Base-by-base conservation (phyloP, 2,113 vertebrate species). In the Telmatochromis bifrenatus region DNA sequence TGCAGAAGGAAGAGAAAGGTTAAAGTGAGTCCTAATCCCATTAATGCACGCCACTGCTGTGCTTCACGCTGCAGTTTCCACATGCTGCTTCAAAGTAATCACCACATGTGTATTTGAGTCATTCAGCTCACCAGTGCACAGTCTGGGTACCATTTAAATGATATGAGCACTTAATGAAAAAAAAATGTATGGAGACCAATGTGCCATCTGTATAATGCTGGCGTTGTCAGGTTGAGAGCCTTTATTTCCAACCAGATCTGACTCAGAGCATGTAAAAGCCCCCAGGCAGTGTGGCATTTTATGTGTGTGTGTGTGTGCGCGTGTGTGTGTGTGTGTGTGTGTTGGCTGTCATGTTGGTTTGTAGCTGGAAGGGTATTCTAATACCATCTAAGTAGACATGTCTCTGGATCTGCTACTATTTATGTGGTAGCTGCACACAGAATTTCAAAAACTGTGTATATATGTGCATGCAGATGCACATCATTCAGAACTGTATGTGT, bases 11-110 rank as follows among this genome's bases (percentile, higher is more conserved):
- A 68, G 68, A 47, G 80, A 79, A 73, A 87, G 79, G 77, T 79
- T 80, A 88, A 92, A 88, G 91, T 94, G 91, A 62, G 92, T 95
- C 81, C 83, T 95, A 96, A 96, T 94, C 88, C 87, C 83, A 92
- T 96, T 94, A 95, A 96, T 91, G 87, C 88, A 90, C 82, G 89
- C 87, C 75, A 62, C 54, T 60, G 85, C 73, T 92, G 86, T 87
- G 91, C 87, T 93, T 89, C 86, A 84, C 60, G 28, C 86, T 79
- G 81, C 83, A 55, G 3, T 73, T 23, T 87, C 58, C 47, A 73
- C 86, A 54, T 58, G 10, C 12, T 54, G 26, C 53, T 84, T 77
- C 8, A 79, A 9, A 81, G 49, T 13, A 81, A 58, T 6, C 37
- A 56, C 54, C 12, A 60, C n/a, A 81, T 31, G 54, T 84, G 39